phyloP scores from a whole-genome alignment of 2,797 vertebrate species.

The Pyrrhura leucotis region DNA sequence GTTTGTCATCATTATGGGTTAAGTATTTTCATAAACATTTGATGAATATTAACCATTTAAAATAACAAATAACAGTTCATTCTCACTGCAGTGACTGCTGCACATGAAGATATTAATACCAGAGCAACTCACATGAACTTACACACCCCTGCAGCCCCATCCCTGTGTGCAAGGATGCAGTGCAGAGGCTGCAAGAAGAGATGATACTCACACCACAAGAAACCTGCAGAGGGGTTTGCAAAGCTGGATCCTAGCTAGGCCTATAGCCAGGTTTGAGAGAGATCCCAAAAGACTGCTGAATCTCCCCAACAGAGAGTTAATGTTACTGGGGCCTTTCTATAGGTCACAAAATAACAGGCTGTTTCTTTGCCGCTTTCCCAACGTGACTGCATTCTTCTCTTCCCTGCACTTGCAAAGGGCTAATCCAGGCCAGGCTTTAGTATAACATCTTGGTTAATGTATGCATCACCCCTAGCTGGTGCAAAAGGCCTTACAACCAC shows the following conservation, averaged over 20 bases:
- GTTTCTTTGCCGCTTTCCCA: not conserved
- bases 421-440: not conserved
- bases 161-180: not conserved
- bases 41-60: constrained; percentile 76
- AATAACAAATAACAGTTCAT: constrained; percentile 72
- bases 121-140: constrained; percentile 31
- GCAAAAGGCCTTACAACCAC: not conserved
- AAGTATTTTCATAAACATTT: constrained; percentile 67
- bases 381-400: not conserved
- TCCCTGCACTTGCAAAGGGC: not conserved
- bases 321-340: not conserved
- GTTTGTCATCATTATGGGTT: constrained; percentile 64
- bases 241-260: not conserved
- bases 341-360: not conserved
- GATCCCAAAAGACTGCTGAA: not conserved
- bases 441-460: not conserved
- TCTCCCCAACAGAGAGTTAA: not conserved
- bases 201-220: not conserved
- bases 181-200: not conserved
- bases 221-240: not conserved
- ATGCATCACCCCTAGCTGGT: not conserved
- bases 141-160: not conserved
- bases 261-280: not conserved
- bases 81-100: constrained; percentile 45
- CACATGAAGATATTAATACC: constrained; percentile 50